Evolutionary conservation across 1,140 invertebrate genomes (phyloP), one percentile per base, ranked within the genome.

Genomic region (Dufourea novaeangliae): DNA sequence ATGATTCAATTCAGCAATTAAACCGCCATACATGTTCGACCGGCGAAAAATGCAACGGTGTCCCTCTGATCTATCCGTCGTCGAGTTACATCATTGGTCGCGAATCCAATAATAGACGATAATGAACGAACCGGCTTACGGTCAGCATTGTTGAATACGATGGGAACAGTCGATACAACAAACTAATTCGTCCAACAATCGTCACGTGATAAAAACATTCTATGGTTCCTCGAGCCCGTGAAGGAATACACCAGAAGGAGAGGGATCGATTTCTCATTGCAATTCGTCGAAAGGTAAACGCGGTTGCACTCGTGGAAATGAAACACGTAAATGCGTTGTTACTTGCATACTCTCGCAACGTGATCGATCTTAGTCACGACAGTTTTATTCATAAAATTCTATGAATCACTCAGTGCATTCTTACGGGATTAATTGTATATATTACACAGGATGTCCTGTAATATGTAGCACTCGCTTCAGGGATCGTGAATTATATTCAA

Each of bases 1-100:
- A 70, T 39, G 54, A 70, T 56, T 70, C 37, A 59, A 61, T 64
- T 71, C 37, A 44, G 25, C 32, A 63, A 71, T 78, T 71, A 78
- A 54, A 2, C 37, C 44, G n/a, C n/a, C 17, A 25, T 11, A 25
- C 22, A 20, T n/a, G 20, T 70, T 69, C 34, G 10, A 17, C 12
- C 14, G 4, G 25, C 20, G 32, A 70, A 50, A 54, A 29, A n/a
- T n/a, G n/a, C 39, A 46, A 20, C 10, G 11, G 20, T 46, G 39
- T 70, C 34, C 54, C 32, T 46, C 8, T 6, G 20, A 12, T 17
- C 1, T 17, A 61, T n/a, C 25, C 62, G 29, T 62, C 69, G 62
- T 72, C 57, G 11, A 52, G 46, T 37, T 71, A 22, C 25, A 54
- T 63, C 46, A 41, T 71, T 71, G 32, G 17, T 41, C 22, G 17